Conservation (phyloP, 2,113 vertebrate species). For the Cyanoramphus novaezelandiae region DNA sequence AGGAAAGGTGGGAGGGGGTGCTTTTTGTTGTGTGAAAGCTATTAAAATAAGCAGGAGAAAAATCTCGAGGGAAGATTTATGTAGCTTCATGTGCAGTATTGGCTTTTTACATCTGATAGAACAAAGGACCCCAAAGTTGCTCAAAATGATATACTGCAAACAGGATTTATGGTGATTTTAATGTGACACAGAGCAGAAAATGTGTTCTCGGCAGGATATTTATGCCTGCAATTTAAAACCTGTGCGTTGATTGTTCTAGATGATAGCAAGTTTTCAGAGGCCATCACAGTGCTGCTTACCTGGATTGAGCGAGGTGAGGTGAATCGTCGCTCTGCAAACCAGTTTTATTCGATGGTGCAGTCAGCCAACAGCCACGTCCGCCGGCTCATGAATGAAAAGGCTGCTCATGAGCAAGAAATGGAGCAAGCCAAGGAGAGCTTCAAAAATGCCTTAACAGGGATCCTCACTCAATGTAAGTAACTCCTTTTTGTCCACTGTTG, state of each 20-base stretch:
- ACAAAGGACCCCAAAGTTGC: background rate
- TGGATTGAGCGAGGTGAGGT: conserved; percentile 91
- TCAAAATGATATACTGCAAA: background rate
- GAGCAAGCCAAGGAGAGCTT: conserved; percentile 88
- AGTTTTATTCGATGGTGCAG: conserved; percentile 93
- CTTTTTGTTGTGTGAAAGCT: background rate
- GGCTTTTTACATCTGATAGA: background rate
- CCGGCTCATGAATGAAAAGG: conserved; percentile 88
- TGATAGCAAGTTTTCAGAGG: conserved; percentile 88
- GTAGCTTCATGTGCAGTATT: background rate
- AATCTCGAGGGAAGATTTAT: conserved; percentile 33
- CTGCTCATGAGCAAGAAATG: conserved; percentile 85
- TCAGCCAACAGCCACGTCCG: conserved; percentile 88
- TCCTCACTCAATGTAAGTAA: conserved; percentile 91
- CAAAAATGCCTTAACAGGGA: conserved; percentile 85
- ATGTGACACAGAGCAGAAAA: conserved; percentile 22
- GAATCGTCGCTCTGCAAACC: conserved; percentile 85
- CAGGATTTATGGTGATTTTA: conserved; percentile 43
- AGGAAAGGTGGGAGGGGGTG: background rate
- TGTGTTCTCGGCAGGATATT: conserved; percentile 27
- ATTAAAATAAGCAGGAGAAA: conserved; percentile 20
- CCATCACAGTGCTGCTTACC: conserved; percentile 83
- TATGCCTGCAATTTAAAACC: conserved; percentile 41
- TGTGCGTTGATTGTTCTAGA: conserved; percentile 75
- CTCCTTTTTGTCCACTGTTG: conserved; percentile 33